These are phyloP conservation scores for Pangasius macronema DNA, from an alignment of 2,797 vertebrate species.

Conservation along the genomic window DNA sequence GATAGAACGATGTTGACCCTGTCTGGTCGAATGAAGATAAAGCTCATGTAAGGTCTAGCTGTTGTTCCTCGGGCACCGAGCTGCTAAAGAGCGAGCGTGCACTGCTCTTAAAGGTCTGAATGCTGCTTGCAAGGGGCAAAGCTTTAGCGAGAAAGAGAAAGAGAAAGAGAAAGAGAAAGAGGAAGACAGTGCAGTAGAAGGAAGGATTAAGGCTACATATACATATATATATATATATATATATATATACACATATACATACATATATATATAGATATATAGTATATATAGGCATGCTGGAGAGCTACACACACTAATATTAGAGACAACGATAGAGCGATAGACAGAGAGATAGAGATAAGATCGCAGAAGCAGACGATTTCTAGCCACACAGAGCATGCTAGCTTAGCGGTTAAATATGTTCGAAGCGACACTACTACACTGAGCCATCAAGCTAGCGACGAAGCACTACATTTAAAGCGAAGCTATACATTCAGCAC, in stretches of 20 bases:
- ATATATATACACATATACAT: conserved; percentile 44
- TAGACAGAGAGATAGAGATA: conserved; percentile 52
- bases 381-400: conserved; percentile 74
- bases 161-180: conserved; percentile 60
- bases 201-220: conserved; percentile 65
- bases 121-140: conserved; percentile 66
- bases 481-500: conserved; percentile 70
- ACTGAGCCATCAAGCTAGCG: conserved; percentile 72
- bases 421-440: conserved; percentile 68
- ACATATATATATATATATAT: conserved; percentile 45
- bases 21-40: conserved; percentile 45
- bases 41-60: conserved; percentile 55
- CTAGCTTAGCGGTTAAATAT: conserved; percentile 70
- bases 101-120: conserved; percentile 54
- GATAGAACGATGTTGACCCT: conserved; percentile 22
- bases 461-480: conserved; percentile 75
- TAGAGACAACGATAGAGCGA: conserved; percentile 69
- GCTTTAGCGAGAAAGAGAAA: conserved; percentile 65
- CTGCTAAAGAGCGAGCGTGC: conserved; percentile 55
- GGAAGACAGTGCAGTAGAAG: conserved; percentile 55
- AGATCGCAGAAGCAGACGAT: conserved; percentile 57
- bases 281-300: conserved; percentile 70
- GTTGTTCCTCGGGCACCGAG: conserved; percentile 41
- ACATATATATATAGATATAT: conserved; percentile 43
- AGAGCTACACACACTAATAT: conserved; percentile 69